Evolutionary conservation across 2,888 invertebrate species (phyloP).

Genomic region (Neria commutata): DNA sequence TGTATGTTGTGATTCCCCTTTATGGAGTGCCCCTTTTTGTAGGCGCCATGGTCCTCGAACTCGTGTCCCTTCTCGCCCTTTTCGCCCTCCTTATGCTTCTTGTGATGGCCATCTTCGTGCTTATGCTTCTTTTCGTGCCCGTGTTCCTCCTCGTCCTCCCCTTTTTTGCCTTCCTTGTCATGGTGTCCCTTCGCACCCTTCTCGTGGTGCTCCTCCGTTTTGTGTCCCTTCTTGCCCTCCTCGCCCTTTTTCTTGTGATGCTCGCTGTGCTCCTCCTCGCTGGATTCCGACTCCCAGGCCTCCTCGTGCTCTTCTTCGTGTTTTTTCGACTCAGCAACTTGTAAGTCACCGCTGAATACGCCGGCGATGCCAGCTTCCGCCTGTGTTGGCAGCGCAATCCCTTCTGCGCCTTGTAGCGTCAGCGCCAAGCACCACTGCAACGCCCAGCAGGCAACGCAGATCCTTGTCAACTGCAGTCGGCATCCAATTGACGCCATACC

Average conservation of each 20-base stretch:
- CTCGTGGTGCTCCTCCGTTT: conserved; percentile 71
- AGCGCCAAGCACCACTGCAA: neutral
- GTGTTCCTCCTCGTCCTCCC: conserved; percentile 63
- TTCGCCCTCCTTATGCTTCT: conserved; percentile 64
- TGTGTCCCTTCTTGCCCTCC: conserved; percentile 75
- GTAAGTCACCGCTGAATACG: conserved; percentile 44
- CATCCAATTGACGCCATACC: neutral
- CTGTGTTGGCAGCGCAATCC: too few relatives aligned
- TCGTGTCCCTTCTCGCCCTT: conserved; percentile 64
- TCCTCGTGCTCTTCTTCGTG: conserved; percentile 50
- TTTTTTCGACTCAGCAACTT: conserved; percentile 56
- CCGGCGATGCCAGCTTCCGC: neutral
- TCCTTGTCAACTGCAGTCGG: neutral
- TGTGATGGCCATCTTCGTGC: conserved; percentile 62
- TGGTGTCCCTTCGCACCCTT: conserved; percentile 75
- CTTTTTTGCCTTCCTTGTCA: conserved; percentile 68
- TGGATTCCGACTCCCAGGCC: conserved; percentile 67
- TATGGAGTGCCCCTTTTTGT: conserved; percentile 84
- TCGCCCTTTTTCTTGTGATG: conserved; percentile 72
- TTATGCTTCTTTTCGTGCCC: conserved; percentile 64
- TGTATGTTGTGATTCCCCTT: conserved; percentile 86
- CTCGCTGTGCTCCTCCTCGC: conserved; percentile 71
- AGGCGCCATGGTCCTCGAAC: conserved; percentile 68
- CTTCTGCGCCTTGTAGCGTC: too few relatives aligned
- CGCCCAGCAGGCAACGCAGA: neutral